Base-by-base conservation (phyloP, 2,113 vertebrate species). In the Budorcas taxicolor region DNA sequence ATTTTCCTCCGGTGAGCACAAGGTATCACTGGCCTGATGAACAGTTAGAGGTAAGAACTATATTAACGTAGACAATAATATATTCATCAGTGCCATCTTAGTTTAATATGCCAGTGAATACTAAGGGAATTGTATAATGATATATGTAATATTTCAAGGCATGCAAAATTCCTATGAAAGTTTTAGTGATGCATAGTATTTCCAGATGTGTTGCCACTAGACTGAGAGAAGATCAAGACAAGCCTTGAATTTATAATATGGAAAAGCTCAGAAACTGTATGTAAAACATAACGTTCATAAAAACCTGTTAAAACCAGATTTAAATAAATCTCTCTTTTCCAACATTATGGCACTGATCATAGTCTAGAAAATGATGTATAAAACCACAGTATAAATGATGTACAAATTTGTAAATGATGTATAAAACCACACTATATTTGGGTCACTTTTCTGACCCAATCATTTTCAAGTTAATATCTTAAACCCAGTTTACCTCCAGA, bases 121-220 rank as follows among this genome's bases (percentile, higher is more conserved):
- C 36, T 33, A 87, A 84, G 21, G 19, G 57, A 64, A 89, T 47
- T 92, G 81, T 88, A 94, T 84, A 91, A 90, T 64, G 40, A 85
- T 43, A 62, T 45, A 87, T 12, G 67, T 19, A 90, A 10, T 81
- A 97, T 94, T 43, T 84, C 74, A 90, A 96, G 91, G 64, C 47
- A 52, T 0, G 11, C 15, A 81, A 90, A 96, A 81, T 90, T 96
- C 55, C 58, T 95, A 87, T 87, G 25, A 43, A 94, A 83, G 91
- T 91, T 95, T 95, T 88, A 94, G 47, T 91, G 76, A 96, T 60
- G 55, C 25, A 85, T 29, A 84, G 40, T 85, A 90, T 81, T 96
- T 96, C 85, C 89, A 96, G 91, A 94, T 86, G 33, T 96, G 88
- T 27, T 95, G 57, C 57, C 78, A 95, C 43, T 14, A 64, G 47